These are phyloP conservation scores for Bufo gargarizans DNA, from an alignment of 2,113 vertebrate genomes.

Conservation along the genomic window DNA sequence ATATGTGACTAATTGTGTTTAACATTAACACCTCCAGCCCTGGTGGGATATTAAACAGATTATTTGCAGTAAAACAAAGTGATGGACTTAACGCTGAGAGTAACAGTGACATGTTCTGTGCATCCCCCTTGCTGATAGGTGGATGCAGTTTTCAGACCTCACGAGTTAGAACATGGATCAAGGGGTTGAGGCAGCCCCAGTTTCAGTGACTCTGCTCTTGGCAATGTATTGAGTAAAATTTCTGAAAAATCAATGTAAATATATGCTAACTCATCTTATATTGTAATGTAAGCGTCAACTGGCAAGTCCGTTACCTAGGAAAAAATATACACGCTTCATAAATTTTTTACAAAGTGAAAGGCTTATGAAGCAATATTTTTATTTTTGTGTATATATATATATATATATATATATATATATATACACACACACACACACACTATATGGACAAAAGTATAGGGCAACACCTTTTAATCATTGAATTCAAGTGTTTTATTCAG, in stretches of 20 bases:
- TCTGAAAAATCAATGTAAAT: background rate
- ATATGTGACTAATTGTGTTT: slow-evolving; percentile 89
- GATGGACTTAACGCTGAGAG: slow-evolving; percentile 67
- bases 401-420: background rate
- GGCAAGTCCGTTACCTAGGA: background rate
- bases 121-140: slow-evolving; percentile 73
- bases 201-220: slow-evolving; percentile 74
- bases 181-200: slow-evolving; percentile 62
- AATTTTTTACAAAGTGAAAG: background rate
- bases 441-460: no score
- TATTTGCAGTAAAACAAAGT: slow-evolving; percentile 71
- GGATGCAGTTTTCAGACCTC: slow-evolving; percentile 75
- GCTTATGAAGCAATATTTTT: background rate
- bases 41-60: slow-evolving; percentile 77
- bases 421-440: background rate
- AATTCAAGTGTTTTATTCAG: no score
- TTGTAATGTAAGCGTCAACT: background rate
- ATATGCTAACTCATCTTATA: background rate
- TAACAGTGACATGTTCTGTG: slow-evolving; percentile 73
- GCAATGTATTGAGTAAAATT: slow-evolving; percentile 56
- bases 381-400: background rate
- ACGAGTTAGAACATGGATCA: slow-evolving; percentile 69
- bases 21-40: slow-evolving; percentile 91
- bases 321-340: background rate
- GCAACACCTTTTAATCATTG: no score